Base-by-base conservation (phyloP, 2,113 vertebrate species). In the Saccopteryx bilineata region DNA sequence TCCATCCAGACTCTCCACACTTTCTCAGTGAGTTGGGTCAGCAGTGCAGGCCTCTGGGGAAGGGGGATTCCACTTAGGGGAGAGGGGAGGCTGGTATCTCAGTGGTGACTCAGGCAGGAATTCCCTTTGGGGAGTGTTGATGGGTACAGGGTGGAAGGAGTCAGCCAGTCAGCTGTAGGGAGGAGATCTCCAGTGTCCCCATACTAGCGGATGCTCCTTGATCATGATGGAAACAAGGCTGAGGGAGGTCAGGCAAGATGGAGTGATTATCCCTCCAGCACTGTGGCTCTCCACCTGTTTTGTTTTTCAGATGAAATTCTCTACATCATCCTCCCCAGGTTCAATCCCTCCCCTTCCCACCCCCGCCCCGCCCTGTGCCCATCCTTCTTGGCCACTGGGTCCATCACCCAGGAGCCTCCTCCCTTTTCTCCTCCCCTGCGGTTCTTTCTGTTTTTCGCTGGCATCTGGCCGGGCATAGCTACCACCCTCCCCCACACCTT, bases 351-450 rank as follows among this genome's bases (percentile, higher is more conserved):
- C 91, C 78, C 28, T 91, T 89, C 72, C 93, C 88, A 93, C 90
- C 95, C 50, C 94, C 72, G 74, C 97, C 96, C 97, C 90, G 75
- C 97, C 97, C 96, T 96, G 88, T 92, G 96, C 97, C 96, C 97
- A 96, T 95, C 96, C 97, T 91, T 89, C 94, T 89, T 95, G 97
- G 96, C 96, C 96, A 89, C 94, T 93, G 87, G 88, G 96, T 97
- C 93, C 97, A 71, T 82, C 74, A 86, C 91, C 97, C 92, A 66
- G 88, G 94, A 97, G 87, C 96, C 91, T 33, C 97, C 92, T 97
- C 94, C 95, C 93, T 79, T 97, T 93, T 97, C 97, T 97, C 97
- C 96, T 98, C 97, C 97, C 97, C 96, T 98, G 97, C 97, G 96
- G 97, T 96, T 96, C 97, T 96, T 87, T 96, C 95, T 97, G 94